Evolutionary conservation across 2,113 vertebrate genomes (phyloP), one percentile per base, ranked within the genome.

Genomic region (Tilapia sparmanii): DNA sequence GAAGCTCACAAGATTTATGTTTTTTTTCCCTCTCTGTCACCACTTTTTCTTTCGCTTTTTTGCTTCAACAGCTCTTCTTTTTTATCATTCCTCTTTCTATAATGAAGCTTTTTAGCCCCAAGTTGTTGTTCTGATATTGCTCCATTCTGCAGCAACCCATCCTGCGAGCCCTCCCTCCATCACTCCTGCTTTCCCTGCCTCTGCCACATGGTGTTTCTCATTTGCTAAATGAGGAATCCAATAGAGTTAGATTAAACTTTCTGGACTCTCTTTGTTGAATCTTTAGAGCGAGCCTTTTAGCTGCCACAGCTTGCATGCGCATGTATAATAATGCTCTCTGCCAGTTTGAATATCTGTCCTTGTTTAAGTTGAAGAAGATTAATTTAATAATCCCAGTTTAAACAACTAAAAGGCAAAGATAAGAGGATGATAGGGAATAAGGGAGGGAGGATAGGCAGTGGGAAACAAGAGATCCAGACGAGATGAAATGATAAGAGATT

Each of bases 181-280:
- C 90, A 24, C 38, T 86, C 3, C 22, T 26, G 7, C 90, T 82
- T 80, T 90, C 50, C 29, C 9, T 88, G 54, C 79, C 33, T 87
- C 82, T 76, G 76, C 87, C 91, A 88, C 92, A 87, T 73, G 83
- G 78, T 82, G 92, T 84, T 88, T 92, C 87, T 95, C 89, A 87
- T 94, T 92, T 91, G 40, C 89, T 85, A 87, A 95, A 95, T 86
- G 86, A 93, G 86, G 85, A 90, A 92, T 92, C 91, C 90, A 92
- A 87, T 92, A 81, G 87, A 89, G 91, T 92, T 89, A 84, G 90
- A 94, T 94, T 92, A 89, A 94, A 94, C 89, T 81, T 66, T 93
- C 84, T 83, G 85, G 84, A 86, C 83, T 87, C 52, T 85, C 73
- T 86, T 90, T 91, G 81, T 82, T 24, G 52, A 88, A 38, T 88